Conservation (phyloP, 23 tunicate species). For the Ascidia mentula region DNA sequence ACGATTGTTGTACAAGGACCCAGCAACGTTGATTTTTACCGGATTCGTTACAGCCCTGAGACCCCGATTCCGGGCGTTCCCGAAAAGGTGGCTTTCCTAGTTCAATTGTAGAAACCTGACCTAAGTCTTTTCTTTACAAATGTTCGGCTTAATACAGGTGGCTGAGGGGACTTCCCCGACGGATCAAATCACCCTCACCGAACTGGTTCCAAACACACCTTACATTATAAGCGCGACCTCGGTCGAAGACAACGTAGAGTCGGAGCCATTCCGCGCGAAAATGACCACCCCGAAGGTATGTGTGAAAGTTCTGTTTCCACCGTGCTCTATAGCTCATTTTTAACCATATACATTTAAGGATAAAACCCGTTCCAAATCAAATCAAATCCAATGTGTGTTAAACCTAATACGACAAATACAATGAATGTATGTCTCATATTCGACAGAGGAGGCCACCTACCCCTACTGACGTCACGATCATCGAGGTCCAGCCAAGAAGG, state of each 20-base stretch:
- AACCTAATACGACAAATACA: background rate
- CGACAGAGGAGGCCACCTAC: conserved; percentile 12
- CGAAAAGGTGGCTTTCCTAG: conserved; percentile 23
- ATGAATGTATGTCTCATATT: background rate
- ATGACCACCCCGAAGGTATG: conserved; percentile 40
- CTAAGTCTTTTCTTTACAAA: no score
- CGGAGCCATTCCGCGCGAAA: conserved; percentile 24
- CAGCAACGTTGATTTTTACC: conserved; percentile 11
- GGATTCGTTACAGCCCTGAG: conserved; percentile 34
- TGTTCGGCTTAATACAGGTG: conserved; percentile 16
- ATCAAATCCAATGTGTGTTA: no score
- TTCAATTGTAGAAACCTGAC: background rate
- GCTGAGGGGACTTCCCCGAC: conserved; percentile 11
- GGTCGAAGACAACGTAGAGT: conserved; percentile 36
- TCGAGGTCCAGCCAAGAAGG: conserved; percentile 23
- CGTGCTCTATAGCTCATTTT: background rate
- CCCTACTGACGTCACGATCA: conserved; percentile 29
- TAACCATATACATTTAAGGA: no score
- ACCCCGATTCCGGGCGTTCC: conserved; percentile 15
- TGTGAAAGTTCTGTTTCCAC: background rate
- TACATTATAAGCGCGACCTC: conserved; percentile 24
- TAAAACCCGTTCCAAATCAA: no score
- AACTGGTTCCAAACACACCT: conserved; percentile 36
- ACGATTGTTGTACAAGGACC: conserved; percentile 28
- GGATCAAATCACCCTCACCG: conserved; percentile 13